phyloP scores from a whole-genome alignment of 37 sponge, comb jelly and placozoan species.

The Crambe crambe region DNA sequence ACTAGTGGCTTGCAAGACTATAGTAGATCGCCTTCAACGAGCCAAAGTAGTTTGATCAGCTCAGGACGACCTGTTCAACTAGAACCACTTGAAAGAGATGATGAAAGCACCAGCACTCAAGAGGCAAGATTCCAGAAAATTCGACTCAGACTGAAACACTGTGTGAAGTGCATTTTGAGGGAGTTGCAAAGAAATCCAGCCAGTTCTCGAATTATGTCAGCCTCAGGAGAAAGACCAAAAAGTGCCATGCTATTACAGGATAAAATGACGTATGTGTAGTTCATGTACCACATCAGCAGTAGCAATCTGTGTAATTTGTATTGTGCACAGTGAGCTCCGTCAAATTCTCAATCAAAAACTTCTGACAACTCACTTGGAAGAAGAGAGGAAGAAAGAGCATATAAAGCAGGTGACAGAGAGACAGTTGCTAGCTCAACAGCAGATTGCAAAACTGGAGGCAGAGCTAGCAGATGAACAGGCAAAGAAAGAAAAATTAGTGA shows the following conservation, averaged over 20 bases:
- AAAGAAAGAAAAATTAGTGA: constrained; percentile 53
- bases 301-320: no score
- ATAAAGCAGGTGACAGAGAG: constrained; percentile 55
- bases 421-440: constrained; percentile 46
- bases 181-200: constrained; percentile 62
- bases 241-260: background rate
- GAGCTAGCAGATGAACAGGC: constrained; percentile 67
- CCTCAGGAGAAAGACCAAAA: constrained; percentile 3
- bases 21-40: background rate
- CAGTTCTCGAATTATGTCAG: constrained; percentile 41
- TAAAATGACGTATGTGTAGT: background rate
- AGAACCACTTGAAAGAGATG: constrained; percentile 6
- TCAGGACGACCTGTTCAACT: background rate
- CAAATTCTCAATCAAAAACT: constrained; percentile 66
- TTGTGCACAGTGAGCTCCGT: constrained; percentile 25
- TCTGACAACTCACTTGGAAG: constrained; percentile 83
- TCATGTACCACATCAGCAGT: no score
- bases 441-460: constrained; percentile 70
- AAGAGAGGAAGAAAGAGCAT: constrained; percentile 60
- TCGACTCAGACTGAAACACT: constrained; percentile 50
- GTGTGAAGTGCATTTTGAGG: constrained; percentile 67
- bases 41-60: constrained; percentile 1
- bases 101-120: background rate
- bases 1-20: background rate
- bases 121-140: constrained; percentile 29